phyloP scores from a whole-genome alignment of 2,113 vertebrate genomes.

The Cochlearius cochlearius region DNA sequence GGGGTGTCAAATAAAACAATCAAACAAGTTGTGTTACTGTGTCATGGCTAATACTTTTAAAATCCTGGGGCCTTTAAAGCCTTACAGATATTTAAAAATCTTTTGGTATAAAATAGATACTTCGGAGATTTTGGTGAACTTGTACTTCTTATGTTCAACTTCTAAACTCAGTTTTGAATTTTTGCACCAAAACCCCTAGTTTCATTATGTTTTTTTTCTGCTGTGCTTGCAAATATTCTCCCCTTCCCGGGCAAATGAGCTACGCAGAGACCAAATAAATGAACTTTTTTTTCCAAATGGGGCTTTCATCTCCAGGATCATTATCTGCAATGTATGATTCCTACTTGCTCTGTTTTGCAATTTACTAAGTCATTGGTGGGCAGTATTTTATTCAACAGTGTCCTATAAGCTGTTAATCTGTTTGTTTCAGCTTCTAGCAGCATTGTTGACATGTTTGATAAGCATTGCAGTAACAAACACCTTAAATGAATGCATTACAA shows the following conservation, averaged over 20 bases:
- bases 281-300: neutral
- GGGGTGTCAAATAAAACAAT: neutral
- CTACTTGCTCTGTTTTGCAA: neutral
- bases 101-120: neutral
- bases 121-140: neutral
- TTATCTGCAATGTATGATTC: neutral
- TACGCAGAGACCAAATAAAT: neutral
- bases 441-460: neutral
- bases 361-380: neutral
- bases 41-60: neutral
- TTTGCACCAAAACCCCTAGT: neutral
- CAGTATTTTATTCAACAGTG: neutral
- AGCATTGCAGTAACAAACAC: neutral
- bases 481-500: neutral
- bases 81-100: neutral
- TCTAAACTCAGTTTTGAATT: neutral
- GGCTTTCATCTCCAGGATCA: neutral
- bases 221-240: neutral
- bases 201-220: neutral
- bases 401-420: neutral
- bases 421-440: neutral
- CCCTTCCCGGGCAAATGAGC: neutral
- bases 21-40: neutral
- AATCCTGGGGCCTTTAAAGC: neutral
- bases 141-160: neutral